phyloP scores from a whole-genome alignment of 2,888 invertebrate species.

The Troides aeacus region DNA sequence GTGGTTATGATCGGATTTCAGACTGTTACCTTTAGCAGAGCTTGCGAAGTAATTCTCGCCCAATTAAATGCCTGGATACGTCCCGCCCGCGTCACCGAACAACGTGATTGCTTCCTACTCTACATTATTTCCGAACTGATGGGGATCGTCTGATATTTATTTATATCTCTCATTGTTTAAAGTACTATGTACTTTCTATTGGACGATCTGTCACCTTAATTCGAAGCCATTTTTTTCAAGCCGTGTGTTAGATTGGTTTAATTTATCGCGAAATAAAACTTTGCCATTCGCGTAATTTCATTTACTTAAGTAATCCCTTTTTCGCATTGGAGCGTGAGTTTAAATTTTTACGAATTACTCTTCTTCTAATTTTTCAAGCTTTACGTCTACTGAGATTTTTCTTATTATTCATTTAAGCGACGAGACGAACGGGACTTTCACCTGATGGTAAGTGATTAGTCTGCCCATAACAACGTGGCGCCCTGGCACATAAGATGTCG shows the following conservation, averaged over 20 bases:
- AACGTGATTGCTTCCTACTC: slow-evolving; percentile 56
- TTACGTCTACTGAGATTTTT: no score
- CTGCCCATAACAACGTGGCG: no score
- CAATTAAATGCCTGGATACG: slow-evolving; percentile 67
- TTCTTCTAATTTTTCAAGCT: no score
- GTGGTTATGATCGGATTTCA: slow-evolving; percentile 25
- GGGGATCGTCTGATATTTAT: slow-evolving; percentile 25
- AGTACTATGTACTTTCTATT: slow-evolving; percentile 5
- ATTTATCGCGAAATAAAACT: slow-evolving; percentile 17
- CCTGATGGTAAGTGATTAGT: no score
- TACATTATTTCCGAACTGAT: slow-evolving; percentile 41
- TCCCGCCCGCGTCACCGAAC: slow-evolving; percentile 56
- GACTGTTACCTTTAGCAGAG: slow-evolving; percentile 40
- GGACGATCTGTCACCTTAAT: slow-evolving; percentile 25
- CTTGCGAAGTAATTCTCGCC: slow-evolving; percentile 62
- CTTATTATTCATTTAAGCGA: no score
- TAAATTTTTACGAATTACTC: no score
- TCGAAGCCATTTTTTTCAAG: slow-evolving; percentile 10
- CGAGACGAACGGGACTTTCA: no score
- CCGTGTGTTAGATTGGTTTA: slow-evolving; percentile 1
- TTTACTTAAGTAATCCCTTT: neutral
- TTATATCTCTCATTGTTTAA: slow-evolving; percentile 24
- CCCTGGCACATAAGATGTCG: no score
- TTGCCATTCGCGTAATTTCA: neutral
- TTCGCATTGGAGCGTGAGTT: neutral